phyloP scores from a whole-genome alignment of 2,113 vertebrate species.

The Gymnorhina tibicen region DNA sequence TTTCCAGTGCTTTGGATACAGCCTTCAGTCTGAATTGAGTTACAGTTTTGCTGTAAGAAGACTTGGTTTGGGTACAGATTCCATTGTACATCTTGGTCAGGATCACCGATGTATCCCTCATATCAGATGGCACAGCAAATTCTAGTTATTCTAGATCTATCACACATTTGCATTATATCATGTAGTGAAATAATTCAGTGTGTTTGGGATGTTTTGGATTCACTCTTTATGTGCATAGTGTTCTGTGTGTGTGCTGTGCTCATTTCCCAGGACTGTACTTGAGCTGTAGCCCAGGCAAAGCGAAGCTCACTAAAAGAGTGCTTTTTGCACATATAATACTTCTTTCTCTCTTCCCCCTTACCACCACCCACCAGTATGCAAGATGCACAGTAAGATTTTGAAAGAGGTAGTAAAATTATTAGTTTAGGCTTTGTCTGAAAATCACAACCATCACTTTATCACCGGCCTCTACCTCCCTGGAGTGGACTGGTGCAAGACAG shows the following conservation, averaged over 20 bases:
- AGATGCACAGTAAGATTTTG: not conserved
- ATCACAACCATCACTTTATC: not conserved
- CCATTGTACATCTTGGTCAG: not conserved
- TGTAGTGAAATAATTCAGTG: not conserved
- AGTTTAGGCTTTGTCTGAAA: not conserved
- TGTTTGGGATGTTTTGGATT: not conserved
- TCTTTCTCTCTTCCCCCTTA: not conserved
- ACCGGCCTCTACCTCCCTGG: not conserved
- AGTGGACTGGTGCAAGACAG: not conserved
- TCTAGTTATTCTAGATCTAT: not conserved
- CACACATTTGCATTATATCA: not conserved
- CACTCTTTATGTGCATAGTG: not conserved
- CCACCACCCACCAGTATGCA: not conserved
- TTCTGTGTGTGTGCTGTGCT: not conserved
- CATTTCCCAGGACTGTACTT: not conserved
- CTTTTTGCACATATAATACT: not conserved
- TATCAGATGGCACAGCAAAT: not conserved
- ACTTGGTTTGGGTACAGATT: not conserved
- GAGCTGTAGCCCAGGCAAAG: not conserved
- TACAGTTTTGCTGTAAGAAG: not conserved
- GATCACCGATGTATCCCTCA: not conserved
- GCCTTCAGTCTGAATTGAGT: not conserved
- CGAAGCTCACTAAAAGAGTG: not conserved
- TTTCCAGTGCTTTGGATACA: not conserved
- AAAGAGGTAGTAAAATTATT: not conserved